These are phyloP conservation scores for Ochotona curzoniae DNA, from an alignment of 2,113 vertebrate species.

Conservation along the genomic window DNA sequence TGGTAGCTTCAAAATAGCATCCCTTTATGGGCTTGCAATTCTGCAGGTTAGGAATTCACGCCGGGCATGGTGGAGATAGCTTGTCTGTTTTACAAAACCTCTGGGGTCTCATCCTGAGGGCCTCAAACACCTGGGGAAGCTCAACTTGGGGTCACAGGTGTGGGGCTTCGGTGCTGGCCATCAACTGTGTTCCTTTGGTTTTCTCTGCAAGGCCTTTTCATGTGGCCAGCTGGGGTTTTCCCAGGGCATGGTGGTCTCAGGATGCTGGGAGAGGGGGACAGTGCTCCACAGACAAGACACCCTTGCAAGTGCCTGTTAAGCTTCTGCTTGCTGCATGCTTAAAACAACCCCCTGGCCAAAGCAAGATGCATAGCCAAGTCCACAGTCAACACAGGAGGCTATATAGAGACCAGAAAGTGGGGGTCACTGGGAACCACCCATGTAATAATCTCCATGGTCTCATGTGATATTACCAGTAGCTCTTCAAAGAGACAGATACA, in stretches of 20 bases:
- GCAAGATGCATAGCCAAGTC: background rate
- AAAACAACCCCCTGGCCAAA: constrained; percentile 14
- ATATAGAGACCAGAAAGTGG: background rate
- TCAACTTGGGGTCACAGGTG: background rate
- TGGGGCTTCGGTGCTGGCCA: background rate
- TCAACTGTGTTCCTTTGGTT: background rate
- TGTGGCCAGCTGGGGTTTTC: background rate
- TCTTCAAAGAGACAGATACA: background rate
- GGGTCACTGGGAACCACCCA: background rate
- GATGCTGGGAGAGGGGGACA: background rate
- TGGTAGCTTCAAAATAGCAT: constrained; percentile 4
- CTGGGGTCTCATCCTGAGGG: background rate
- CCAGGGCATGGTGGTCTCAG: background rate
- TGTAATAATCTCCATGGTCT: background rate
- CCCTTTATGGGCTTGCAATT: constrained; percentile 23
- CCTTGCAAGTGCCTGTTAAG: background rate
- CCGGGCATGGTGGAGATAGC: background rate
- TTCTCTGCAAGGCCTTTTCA: background rate
- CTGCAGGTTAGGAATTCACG: constrained; percentile 10
- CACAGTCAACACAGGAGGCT: background rate
- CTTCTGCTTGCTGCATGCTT: background rate
- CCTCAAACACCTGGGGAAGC: background rate
- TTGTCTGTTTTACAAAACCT: background rate
- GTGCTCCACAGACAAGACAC: background rate
- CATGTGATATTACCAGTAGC: background rate